Conservation (phyloP, 1,140 invertebrate species). For the Drosophila biarmipes region DNA sequence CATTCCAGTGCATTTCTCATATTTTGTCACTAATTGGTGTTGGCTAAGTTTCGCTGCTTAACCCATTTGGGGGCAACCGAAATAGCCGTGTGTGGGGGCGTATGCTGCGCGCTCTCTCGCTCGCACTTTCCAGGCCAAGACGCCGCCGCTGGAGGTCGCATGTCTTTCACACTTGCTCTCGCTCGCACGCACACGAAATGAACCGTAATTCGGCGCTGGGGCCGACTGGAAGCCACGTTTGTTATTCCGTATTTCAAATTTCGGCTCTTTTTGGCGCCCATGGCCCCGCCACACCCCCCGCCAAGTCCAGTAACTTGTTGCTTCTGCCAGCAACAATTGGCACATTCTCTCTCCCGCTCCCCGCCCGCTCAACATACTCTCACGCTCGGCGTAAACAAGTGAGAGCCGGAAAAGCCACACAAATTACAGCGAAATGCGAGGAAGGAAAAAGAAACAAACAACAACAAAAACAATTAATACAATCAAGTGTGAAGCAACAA, state of each 20-base stretch:
- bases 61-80: constrained; percentile 43
- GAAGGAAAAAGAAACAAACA: constrained; percentile 18
- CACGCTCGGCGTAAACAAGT: constrained; percentile 47
- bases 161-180: constrained; percentile 76
- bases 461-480: constrained; percentile 43
- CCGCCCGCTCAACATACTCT: constrained; percentile 15
- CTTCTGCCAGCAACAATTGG: constrained; percentile 65
- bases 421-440: constrained; percentile 59
- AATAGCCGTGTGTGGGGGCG: constrained; percentile 71
- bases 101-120: constrained; percentile 36
- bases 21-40: constrained; percentile 77
- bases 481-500: constrained; percentile 59
- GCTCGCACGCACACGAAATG: constrained; percentile 17
- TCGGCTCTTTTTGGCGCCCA: constrained; percentile 62
- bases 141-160: constrained; percentile 74
- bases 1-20: constrained; percentile 62
- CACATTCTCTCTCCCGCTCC: constrained; percentile 38
- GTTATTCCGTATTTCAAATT: constrained; percentile 63
- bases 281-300: constrained; percentile 6
- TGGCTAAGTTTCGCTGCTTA: constrained; percentile 55
- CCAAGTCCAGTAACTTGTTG: constrained; percentile 59
- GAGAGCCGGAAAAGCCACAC: constrained; percentile 60
- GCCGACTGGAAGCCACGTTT: constrained; percentile 69
- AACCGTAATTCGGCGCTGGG: constrained; percentile 50
- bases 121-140: constrained; percentile 70